Conservation (phyloP, 2,113 vertebrate species). For the Pitta sordida region DNA sequence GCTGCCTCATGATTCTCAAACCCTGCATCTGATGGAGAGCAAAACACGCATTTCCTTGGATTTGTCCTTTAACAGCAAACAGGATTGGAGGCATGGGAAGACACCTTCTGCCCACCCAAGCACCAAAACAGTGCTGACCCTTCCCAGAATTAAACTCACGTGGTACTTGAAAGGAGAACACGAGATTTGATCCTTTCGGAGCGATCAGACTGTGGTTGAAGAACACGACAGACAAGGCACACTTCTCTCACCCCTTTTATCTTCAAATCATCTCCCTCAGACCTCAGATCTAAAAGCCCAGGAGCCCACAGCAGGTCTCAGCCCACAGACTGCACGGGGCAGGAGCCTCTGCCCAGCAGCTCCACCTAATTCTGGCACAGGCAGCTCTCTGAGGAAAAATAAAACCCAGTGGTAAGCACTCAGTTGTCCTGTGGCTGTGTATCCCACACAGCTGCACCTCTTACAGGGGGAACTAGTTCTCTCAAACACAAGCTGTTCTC, state of each 20-base stretch:
- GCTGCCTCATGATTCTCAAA: neutral
- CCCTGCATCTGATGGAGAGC: neutral
- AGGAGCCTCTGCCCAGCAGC: neutral
- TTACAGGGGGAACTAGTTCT: neutral
- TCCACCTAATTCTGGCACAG: neutral
- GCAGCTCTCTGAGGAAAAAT: neutral
- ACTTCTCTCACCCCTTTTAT: neutral
- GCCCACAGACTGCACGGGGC: neutral
- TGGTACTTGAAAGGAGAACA: neutral
- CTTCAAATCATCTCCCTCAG: neutral
- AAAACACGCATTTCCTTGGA: neutral
- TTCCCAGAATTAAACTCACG: fast-evolving
- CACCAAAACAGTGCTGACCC: neutral
- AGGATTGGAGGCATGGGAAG: neutral
- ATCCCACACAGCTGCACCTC: neutral
- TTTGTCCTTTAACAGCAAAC: neutral
- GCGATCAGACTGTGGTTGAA: neutral
- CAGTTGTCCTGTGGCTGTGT: neutral
- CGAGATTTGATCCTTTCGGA: neutral
- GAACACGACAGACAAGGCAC: fast-evolving
- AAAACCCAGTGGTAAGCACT: neutral
- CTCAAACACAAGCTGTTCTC: neutral
- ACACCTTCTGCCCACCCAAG: neutral
- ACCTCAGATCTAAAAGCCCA: neutral
- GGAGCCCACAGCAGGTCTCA: neutral